phyloP scores from a whole-genome alignment of 2,113 vertebrate genomes.

The Beaufortia kweichowensis region DNA sequence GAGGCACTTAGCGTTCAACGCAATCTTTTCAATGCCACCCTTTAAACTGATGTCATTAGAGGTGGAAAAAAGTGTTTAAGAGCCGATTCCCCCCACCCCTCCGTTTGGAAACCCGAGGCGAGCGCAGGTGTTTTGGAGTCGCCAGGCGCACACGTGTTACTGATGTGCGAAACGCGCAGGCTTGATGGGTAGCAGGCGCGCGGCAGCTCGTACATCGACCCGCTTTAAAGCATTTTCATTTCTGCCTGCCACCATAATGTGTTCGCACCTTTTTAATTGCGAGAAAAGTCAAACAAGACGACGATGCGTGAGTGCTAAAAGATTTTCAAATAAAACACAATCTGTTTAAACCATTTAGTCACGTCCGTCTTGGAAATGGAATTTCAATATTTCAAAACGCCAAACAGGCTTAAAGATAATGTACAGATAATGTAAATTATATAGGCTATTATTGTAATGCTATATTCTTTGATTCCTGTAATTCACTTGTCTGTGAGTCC shows the following conservation, averaged over 20 bases:
- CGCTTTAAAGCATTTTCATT: constrained; percentile 29
- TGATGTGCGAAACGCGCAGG: neutral
- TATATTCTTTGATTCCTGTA: constrained; percentile 23
- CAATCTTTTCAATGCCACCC: constrained; percentile 28
- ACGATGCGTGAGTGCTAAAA: constrained; percentile 27
- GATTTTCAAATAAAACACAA: constrained; percentile 11
- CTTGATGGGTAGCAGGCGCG: neutral
- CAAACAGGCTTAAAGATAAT: neutral
- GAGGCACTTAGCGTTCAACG: constrained; percentile 13
- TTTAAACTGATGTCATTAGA: constrained; percentile 41
- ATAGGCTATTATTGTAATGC: constrained; percentile 2
- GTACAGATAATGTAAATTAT: constrained; percentile 21
- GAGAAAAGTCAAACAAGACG: constrained; percentile 9
- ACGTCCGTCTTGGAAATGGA: constrained; percentile 7
- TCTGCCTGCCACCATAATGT: constrained; percentile 38
- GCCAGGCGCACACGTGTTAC: constrained; percentile 17
- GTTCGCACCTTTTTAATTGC: constrained; percentile 49
- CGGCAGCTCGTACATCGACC: neutral
- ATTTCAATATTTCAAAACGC: constrained; percentile 18
- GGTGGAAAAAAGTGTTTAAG: neutral
- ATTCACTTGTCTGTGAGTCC: neutral
- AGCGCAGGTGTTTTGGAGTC: constrained; percentile 26
- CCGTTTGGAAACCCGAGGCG: neutral
- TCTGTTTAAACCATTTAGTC: neutral
- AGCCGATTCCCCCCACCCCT: neutral